Conservation (phyloP, 2,797 vertebrate genomes). For the Schizothorax lantsangensis region DNA sequence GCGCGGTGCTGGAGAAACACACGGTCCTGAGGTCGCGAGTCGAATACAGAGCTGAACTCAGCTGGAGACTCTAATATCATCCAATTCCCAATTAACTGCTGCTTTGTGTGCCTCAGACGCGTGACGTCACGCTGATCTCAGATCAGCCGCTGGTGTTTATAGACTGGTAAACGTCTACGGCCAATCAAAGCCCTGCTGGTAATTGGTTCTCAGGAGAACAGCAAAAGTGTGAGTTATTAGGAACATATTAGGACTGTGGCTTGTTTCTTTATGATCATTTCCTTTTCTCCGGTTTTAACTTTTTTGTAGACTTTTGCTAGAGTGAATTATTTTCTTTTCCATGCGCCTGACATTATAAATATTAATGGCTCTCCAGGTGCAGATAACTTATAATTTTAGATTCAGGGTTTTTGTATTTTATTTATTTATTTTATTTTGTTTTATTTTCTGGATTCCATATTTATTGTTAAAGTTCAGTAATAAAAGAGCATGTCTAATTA, state of each 20-base stretch:
- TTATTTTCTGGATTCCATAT: not conserved
- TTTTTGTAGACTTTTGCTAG: constrained; percentile 56
- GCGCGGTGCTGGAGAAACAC: not conserved
- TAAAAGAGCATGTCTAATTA: too few species aligned
- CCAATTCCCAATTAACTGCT: constrained; percentile 34
- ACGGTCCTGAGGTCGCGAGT: not conserved
- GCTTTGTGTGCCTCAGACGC: not conserved
- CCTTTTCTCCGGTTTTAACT: constrained; percentile 23
- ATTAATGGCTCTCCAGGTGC: constrained; percentile 49
- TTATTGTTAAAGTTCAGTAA: not conserved
- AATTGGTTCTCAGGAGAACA: constrained; percentile 78
- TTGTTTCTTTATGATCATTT: constrained; percentile 63
- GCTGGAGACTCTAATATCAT: constrained; percentile 34
- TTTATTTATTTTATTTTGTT: not conserved
- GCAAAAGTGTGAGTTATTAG: constrained; percentile 73
- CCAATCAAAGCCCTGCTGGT: constrained; percentile 60
- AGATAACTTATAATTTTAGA: constrained; percentile 48
- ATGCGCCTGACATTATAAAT: constrained; percentile 56
- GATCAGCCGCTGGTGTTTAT: constrained; percentile 43
- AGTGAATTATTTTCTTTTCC: constrained; percentile 56
- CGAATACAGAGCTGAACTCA: constrained; percentile 9
- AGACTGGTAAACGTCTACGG: constrained; percentile 44
- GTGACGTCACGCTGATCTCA: not conserved
- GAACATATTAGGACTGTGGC: constrained; percentile 65
- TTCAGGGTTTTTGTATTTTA: not conserved